phyloP scores from a whole-genome alignment of 2,888 invertebrate genomes.

The Drosophila melanosoma region DNA sequence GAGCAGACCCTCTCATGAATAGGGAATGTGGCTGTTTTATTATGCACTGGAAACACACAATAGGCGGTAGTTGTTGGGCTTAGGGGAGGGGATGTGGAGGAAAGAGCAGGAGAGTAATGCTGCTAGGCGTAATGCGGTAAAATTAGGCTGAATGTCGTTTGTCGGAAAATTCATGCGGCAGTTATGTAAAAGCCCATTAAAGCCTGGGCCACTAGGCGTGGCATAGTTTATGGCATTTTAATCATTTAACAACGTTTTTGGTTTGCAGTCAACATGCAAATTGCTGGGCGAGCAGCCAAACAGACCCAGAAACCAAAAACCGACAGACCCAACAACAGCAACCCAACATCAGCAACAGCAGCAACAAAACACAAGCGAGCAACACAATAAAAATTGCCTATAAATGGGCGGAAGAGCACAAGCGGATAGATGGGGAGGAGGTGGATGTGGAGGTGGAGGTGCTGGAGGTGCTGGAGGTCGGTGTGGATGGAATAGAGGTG shows the following conservation, averaged over 20 bases:
- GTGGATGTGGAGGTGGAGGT: slow-evolving; percentile 4
- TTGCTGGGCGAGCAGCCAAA: slow-evolving; percentile 58
- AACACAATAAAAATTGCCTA: slow-evolving; percentile 76
- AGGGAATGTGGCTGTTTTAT: slow-evolving; percentile 29
- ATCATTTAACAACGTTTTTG: slow-evolving; percentile 72
- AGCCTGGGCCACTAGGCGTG: slow-evolving; percentile 45
- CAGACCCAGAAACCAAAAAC: slow-evolving; percentile 30
- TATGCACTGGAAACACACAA: slow-evolving; percentile 26
- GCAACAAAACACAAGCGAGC: slow-evolving; percentile 31
- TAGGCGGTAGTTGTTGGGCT: slow-evolving; percentile 21
- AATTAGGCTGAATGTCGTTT: slow-evolving; percentile 51
- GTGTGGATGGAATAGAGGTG: slow-evolving; percentile 3
- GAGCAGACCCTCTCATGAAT: slow-evolving; percentile 1
- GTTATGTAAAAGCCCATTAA: slow-evolving; percentile 58
- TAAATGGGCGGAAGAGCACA: slow-evolving; percentile 71
- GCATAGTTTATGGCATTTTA: slow-evolving; percentile 77
- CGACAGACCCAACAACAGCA: slow-evolving; percentile 29
- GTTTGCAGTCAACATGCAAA: slow-evolving; percentile 78
- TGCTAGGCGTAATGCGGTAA: slow-evolving; percentile 52
- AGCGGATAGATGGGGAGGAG: slow-evolving; percentile 5
- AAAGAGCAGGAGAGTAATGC: slow-evolving; percentile 16
- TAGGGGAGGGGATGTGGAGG: no score
- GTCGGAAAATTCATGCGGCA: slow-evolving; percentile 13
- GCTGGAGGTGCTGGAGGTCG: slow-evolving; percentile 1
- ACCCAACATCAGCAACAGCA: slow-evolving; percentile 14